These are phyloP conservation scores for Zapus hudsonius DNA, from an alignment of 2,113 vertebrate genomes.

Conservation along the genomic window DNA sequence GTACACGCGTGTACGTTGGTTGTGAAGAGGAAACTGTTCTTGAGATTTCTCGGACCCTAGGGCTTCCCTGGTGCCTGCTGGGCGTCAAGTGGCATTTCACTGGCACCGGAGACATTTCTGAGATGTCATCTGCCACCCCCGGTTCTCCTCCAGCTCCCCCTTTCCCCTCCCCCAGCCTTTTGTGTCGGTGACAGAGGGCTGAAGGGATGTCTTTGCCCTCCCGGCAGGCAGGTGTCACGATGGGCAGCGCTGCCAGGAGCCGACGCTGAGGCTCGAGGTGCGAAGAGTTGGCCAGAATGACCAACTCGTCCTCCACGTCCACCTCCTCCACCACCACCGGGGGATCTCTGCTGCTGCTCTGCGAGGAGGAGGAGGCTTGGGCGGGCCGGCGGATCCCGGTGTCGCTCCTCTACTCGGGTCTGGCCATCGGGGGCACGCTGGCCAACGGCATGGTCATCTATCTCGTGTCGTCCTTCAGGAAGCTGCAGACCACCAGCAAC, in stretches of 20 bases:
- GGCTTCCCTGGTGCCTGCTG: constrained; percentile 8
- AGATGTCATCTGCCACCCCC: constrained; percentile 67
- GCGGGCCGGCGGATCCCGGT: constrained; percentile 87
- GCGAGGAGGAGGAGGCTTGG: constrained; percentile 85
- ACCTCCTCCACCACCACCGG: constrained; percentile 81
- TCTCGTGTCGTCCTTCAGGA: constrained; percentile 91
- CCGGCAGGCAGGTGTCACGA: constrained; percentile 57
- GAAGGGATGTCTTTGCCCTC: constrained; percentile 53
- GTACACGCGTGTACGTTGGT: no score
- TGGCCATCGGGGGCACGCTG: constrained; percentile 89
- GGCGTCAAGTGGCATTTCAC: constrained; percentile 44
- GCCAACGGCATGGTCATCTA: constrained; percentile 92
- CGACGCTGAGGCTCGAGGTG: constrained; percentile 75
- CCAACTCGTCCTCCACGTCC: constrained; percentile 85
- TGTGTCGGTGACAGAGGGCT: constrained; percentile 51
- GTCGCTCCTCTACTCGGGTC: constrained; percentile 87
- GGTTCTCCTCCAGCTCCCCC: background rate
- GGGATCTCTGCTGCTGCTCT: constrained; percentile 85
- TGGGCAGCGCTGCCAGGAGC: constrained; percentile 75
- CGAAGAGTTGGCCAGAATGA: constrained; percentile 84
- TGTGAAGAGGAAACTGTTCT: background rate
- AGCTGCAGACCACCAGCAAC: constrained; percentile 92
- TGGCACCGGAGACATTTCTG: constrained; percentile 17
- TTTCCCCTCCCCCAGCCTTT: constrained; percentile 37
- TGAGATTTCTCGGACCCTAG: background rate